Evolutionary conservation across 2,113 vertebrate species (phyloP), one percentile per base, ranked within the genome.

Genomic region (Pygoscelis adeliae): DNA sequence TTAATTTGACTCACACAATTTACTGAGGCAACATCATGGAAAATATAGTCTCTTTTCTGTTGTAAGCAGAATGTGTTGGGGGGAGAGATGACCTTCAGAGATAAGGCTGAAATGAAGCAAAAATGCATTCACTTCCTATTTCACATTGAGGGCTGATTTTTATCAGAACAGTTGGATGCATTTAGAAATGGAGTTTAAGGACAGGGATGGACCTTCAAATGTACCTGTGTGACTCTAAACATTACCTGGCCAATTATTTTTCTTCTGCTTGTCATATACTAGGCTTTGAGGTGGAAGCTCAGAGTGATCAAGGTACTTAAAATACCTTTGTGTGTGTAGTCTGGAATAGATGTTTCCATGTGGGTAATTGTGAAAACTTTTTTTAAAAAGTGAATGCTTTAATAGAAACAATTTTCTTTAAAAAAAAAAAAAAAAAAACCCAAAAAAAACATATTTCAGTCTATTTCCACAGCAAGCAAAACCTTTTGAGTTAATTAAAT

Each of bases 41-140:
- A 93, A 96, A 90, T 93, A 44, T 5, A 26, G 25, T 66, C 71
- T 91, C 30, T 95, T 93, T 96, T 89, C 84, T 94, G 65, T 86
- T 95, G 88, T 90, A 96, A 95, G 70, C 50, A 97, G 96, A 97
- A 91, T 78, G 59, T 63, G 71, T 94, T 97, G 86, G 15, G 88
- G 92, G 72, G 76, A 95, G 92, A 97, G 94, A 97, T 98, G 94
- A 97, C 98, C 94, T 98, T 98, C 7, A 0, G 88, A 96, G 97
- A 98, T 98, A 98, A 97, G 71, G 59, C 65, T 97, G 86, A 95
- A 97, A 96, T 92, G 72, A 97, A 97, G 88, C 59, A 95, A 97
- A 97, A 98, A 95, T 71, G 34, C 74, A 87, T 98, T 97, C 70
- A 62, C 78, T 94, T 97, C 66, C 61, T 94, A 89, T 97, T 97